Evolutionary conservation across 2,888 invertebrate species (phyloP).

Genomic region (Acanthococcus lagerstroemiae): DNA sequence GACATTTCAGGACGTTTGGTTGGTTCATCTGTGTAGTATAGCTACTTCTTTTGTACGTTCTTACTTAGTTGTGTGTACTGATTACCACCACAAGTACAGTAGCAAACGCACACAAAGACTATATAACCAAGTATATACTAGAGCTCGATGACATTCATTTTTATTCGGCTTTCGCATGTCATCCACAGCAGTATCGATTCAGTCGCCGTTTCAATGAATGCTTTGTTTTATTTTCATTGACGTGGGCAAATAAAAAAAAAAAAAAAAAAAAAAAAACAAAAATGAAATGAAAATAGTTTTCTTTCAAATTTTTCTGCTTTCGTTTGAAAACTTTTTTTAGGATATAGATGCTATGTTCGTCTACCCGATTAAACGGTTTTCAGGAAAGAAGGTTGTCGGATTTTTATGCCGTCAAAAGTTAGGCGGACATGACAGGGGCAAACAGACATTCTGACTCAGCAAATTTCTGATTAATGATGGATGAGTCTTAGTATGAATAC

Average conservation of each 20-base stretch:
- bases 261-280: not conserved
- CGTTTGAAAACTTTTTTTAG: conserved; percentile 18
- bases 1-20: too few relatives aligned
- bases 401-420: conserved; percentile 31
- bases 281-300: not conserved
- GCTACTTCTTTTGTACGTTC: too few relatives aligned
- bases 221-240: too few relatives aligned
- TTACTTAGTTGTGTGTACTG: too few relatives aligned
- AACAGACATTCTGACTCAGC: conserved; percentile 31
- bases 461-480: conserved; percentile 31
- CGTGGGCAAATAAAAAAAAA: not conserved
- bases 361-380: conserved; percentile 30
- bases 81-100: too few relatives aligned
- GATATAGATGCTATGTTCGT: conserved; percentile 30
- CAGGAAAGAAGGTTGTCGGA: conserved; percentile 30
- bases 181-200: too few relatives aligned
- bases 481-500: conserved; percentile 30
- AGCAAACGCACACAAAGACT: too few relatives aligned
- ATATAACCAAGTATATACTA: too few relatives aligned
- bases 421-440: conserved; percentile 31
- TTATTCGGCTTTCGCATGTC: too few relatives aligned
- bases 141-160: too few relatives aligned
- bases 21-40: too few relatives aligned
- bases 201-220: too few relatives aligned
- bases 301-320: not conserved